Evolutionary conservation across 2,797 vertebrate species (phyloP), one percentile per base, ranked within the genome.

Genomic region (Acanthurus lineatus): DNA sequence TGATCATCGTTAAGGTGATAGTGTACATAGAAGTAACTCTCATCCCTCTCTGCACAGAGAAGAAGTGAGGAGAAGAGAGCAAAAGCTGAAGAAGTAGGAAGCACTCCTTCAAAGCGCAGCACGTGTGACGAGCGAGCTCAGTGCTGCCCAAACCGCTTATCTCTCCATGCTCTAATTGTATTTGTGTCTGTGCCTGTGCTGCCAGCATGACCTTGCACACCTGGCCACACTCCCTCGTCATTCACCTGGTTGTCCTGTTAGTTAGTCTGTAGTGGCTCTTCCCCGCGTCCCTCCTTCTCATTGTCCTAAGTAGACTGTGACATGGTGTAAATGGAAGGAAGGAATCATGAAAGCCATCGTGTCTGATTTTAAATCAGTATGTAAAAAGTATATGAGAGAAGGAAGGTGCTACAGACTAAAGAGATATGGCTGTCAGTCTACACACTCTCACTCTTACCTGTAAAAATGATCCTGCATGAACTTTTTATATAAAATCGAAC

Each of bases 131-230:
- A 83, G 51, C 9, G 63, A 67, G 65, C 73, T 83, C 73, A 57
- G 54, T 47, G 53, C 83, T 85, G 74, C 76, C 76, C 51, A 51
- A 59, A 66, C 83, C 54, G 65, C 71, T 69, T 66, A 82, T 77
- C 82, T 86, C 83, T 83, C 66, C 77, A 44, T 25, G 86, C 84
- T 84, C 80, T 85, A 42, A 58, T n/a, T 84, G 83, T 88, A 73
- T 92, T 77, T 57, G 83, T 92, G 86, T 93, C 86, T 81, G 85
- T 90, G 90, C 85, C 89, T 86, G 91, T 90, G 85, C 86, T 84
- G 83, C 89, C 87, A 89, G 94, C 94, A 95, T 95, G 93, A 92
- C 82, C 85, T 82, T 22, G 74, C 86, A 84, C 89, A 86, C 83
- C 84, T 74, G 84, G 79, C 86, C 83, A 60, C 67, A 22, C 82